Conservation (phyloP, 2,797 vertebrate genomes). For the Dendrocincla tyrannina region DNA sequence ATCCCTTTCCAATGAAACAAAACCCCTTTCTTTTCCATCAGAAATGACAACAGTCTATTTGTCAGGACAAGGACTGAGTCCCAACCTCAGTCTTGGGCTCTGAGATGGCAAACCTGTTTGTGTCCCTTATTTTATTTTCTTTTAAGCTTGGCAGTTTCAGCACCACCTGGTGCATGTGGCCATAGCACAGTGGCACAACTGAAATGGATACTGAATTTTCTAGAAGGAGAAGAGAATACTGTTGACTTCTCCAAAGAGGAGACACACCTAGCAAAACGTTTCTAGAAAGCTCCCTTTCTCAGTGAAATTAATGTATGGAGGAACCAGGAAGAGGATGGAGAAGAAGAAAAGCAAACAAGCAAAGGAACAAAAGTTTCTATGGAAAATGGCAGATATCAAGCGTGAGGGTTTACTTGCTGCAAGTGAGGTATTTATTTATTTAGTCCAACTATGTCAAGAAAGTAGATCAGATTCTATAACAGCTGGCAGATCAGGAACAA, state of each 20-base stretch:
- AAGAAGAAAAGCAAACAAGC: background rate
- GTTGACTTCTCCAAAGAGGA: background rate
- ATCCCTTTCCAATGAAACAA: background rate
- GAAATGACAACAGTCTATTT: background rate
- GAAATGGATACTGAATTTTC: background rate
- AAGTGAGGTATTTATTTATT: constrained; percentile 3
- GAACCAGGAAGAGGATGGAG: background rate
- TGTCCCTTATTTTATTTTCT: background rate
- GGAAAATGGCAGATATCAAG: background rate
- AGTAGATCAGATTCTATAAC: background rate
- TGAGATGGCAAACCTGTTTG: background rate
- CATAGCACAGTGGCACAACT: background rate
- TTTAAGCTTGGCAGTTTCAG: background rate
- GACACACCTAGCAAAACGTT: background rate
- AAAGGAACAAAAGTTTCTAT: background rate
- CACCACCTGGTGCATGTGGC: background rate
- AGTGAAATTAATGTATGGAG: background rate
- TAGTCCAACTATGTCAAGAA: background rate
- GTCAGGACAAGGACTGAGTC: background rate
- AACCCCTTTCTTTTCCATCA: background rate
- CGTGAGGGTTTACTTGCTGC: rapidly evolving
- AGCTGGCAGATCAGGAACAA: constrained; percentile 18
- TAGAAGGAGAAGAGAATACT: background rate
- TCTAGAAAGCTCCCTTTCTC: background rate
- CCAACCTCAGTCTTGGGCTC: background rate